phyloP scores from a whole-genome alignment of 1,140 invertebrate species.

The Heliconius hermathena region DNA sequence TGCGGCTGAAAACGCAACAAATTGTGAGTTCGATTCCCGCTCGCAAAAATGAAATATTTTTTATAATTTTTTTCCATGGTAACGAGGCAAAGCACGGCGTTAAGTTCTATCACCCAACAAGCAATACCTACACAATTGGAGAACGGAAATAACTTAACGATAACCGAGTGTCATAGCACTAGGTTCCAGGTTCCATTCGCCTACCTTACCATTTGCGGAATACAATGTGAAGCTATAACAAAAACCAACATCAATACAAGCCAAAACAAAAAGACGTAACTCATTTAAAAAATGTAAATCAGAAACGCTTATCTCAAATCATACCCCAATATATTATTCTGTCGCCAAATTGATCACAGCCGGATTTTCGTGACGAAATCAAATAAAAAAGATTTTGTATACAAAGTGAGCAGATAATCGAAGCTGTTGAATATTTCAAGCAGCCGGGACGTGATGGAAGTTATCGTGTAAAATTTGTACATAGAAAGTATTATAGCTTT shows the following conservation, averaged over 20 bases:
- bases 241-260: neutral
- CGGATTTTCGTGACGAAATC: conserved; percentile 54
- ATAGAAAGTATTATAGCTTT: neutral
- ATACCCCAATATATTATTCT: conserved; percentile 23
- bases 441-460: conserved; percentile 62
- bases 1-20: too few species aligned
- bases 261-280: neutral
- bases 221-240: neutral
- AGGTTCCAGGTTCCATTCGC: too few species aligned
- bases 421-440: conserved; percentile 74
- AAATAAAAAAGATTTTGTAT: conserved; percentile 70
- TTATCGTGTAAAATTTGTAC: conserved; percentile 42
- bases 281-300: conserved; percentile 11
- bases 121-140: too few species aligned
- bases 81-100: too few species aligned
- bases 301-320: conserved; percentile 20
- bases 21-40: too few species aligned
- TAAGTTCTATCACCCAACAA: too few species aligned
- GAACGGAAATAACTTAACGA: too few species aligned
- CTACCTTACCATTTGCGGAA: too few species aligned
- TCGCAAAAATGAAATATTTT: too few species aligned
- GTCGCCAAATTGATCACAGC: conserved; percentile 33
- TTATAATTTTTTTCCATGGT: too few species aligned
- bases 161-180: too few species aligned
- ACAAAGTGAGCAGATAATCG: conserved; percentile 73